These are phyloP conservation scores for Nothoprocta perdicaria DNA, from an alignment of 2,113 vertebrate species.

Conservation along the genomic window DNA sequence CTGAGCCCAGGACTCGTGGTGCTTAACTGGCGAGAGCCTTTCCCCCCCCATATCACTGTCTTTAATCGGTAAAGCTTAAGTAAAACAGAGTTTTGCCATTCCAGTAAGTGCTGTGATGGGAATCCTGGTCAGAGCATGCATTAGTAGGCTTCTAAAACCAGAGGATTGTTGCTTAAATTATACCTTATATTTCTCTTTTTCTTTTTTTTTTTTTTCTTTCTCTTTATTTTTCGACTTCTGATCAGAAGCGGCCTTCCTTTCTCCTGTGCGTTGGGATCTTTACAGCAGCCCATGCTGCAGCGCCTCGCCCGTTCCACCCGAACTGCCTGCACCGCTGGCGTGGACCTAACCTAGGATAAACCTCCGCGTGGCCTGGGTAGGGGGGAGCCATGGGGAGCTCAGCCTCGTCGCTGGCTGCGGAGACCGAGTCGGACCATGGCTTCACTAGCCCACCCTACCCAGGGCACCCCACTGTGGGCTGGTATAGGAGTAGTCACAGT, in stretches of 20 bases:
- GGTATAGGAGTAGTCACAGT: conserved; percentile 89
- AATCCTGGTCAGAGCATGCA: neutral
- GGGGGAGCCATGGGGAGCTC: conserved; percentile 92
- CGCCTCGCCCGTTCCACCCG: conserved; percentile 29
- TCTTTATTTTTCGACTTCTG: neutral
- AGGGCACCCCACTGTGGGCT: conserved; percentile 84
- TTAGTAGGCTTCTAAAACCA: conserved; percentile 2
- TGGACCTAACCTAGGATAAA: conserved; percentile 77
- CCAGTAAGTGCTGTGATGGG: neutral
- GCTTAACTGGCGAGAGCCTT: neutral
- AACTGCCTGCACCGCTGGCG: conserved; percentile 46
- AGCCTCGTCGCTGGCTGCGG: conserved; percentile 92
- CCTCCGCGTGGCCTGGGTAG: conserved; percentile 58
- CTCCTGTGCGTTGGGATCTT: conserved; percentile 66
- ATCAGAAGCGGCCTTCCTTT: conserved; percentile 70
- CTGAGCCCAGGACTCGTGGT: neutral
- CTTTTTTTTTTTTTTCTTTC: conserved; percentile 32
- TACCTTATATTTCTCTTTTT: conserved; percentile 74
- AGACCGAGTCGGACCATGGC: conserved; percentile 95
- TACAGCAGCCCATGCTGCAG: conserved; percentile 71
- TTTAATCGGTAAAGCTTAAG: neutral
- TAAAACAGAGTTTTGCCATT: neutral
- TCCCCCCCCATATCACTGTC: neutral
- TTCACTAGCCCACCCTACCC: conserved; percentile 85
- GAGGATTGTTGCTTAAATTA: conserved; percentile 42